Evolutionary conservation across 2,888 invertebrate genomes (phyloP).

Genomic region (Lampropteryx suffumata): DNA sequence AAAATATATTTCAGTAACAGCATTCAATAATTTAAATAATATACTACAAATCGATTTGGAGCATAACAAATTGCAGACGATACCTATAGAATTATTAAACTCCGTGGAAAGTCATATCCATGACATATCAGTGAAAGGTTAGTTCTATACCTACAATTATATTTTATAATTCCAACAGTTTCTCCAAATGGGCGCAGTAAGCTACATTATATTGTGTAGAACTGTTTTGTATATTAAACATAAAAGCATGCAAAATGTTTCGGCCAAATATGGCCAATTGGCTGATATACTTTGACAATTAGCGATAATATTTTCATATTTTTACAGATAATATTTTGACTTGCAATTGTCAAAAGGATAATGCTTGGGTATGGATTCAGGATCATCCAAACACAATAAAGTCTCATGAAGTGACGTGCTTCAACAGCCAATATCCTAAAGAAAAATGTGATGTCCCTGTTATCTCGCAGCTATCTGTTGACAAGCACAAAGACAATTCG

Average conservation of each 20-base stretch:
- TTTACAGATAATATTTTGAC: conserved; percentile 92
- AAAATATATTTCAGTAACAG: conserved; percentile 89
- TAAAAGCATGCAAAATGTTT: too few species aligned
- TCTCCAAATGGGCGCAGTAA: too few species aligned
- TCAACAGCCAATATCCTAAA: conserved; percentile 70
- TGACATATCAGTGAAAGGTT: conserved; percentile 91
- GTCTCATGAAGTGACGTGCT: conserved; percentile 59
- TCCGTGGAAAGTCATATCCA: conserved; percentile 93
- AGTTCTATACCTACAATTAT: conserved; percentile 16
- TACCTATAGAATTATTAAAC: conserved; percentile 90
- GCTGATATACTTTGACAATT: too few species aligned
- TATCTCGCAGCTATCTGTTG: conserved; percentile 91
- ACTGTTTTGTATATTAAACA: too few species aligned
- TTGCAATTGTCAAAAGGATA: conserved; percentile 95
- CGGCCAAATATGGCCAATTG: too few species aligned
- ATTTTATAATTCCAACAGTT: too few species aligned
- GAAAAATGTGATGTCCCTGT: conserved; percentile 85
- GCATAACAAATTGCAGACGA: conserved; percentile 90
- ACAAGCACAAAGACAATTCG: conserved; percentile 93
- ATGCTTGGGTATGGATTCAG: conserved; percentile 96
- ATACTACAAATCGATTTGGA: conserved; percentile 90
- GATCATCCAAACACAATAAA: conserved; percentile 87
- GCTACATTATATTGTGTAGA: too few species aligned
- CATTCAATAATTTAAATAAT: conserved; percentile 90
- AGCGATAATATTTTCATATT: too few species aligned